Evolutionary conservation across 1,140 invertebrate species (phyloP), one percentile per base, ranked within the genome.

Genomic region (Euwallacea similis): DNA sequence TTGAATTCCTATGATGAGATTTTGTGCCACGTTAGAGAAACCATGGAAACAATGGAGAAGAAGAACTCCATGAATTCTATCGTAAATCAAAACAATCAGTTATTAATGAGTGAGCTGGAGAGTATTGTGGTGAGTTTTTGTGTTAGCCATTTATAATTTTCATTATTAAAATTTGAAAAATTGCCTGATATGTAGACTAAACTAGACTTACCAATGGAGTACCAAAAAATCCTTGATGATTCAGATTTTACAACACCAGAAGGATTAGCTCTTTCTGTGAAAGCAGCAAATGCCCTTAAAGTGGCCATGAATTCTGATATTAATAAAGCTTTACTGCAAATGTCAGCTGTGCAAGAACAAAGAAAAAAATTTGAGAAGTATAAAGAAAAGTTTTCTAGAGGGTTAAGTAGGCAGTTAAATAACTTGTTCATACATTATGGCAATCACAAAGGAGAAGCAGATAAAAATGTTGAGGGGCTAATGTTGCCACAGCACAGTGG

Each of bases 381-480:
- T 70, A 90, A 90, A 79, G 87, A 87, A n/a, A 91, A 91, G 82
- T 96, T 98, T 82, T 91, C 93, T 8, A 86, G 90, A 60, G 89
- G 90, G 33, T 86, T 98, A 16, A 90, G 89, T 46, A 86, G 94
- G 46, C 93, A 97, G 83, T 83, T 98, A 11, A 97, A 96, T 79
- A 97, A 97, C 85, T 85, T 96, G 47, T 96, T 98, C 73, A 95
- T 97, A 79, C 93, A 97, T 84, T 88, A 95, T 83, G 93, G 91
- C 76, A 85, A 86, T 71, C 83, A 85, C 70, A 83, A 85, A 76
- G 83, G 83, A 0, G 84, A 85, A 66, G 78, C 74, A 41, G 77
- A 79, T 54, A 73, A 71, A 71, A 75, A 53, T 60, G 81, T 84
- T 7, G 84, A 86, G 75, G 88, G 89, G n/a, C 83, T 95, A 58